Percentiles rank a stretch among this genome's conserved stretches.
Conservation (phyloP, 2,113 vertebrate species). For the Apodemus speciosus region DNA sequence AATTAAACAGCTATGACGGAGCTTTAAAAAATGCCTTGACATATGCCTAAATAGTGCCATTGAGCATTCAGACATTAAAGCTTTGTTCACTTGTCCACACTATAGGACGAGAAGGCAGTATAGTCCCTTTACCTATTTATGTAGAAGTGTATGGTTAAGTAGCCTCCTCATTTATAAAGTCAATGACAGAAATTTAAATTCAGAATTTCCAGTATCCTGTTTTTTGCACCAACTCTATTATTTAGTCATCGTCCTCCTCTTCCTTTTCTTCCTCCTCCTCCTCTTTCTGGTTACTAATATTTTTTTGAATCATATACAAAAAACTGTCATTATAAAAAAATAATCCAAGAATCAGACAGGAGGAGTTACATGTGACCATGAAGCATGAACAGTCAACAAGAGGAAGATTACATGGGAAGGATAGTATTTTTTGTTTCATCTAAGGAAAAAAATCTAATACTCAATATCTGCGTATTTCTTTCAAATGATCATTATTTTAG, state of each 20-base stretch:
- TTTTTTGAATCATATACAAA: not conserved
- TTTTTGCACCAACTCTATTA: not conserved
- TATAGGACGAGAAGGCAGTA: not conserved
- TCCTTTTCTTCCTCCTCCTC: not conserved
- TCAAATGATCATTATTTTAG: not conserved
- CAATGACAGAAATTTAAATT: not conserved
- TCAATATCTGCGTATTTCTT: not conserved
- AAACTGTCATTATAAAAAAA: slow-evolving; percentile 6
- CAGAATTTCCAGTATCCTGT: not conserved
- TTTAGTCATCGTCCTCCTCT: not conserved
- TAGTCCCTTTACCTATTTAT: not conserved
- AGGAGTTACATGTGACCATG: not conserved
- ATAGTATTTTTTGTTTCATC: not conserved
- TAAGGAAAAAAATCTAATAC: not conserved
- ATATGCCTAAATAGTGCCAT: not conserved
- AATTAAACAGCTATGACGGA: slow-evolving; percentile 37
- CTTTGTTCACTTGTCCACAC: slow-evolving; percentile 16
- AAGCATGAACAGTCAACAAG: not conserved
- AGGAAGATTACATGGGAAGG: not conserved
- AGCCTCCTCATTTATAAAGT: not conserved
- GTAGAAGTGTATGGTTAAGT: not conserved
- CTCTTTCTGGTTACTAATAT: slow-evolving; percentile 1
- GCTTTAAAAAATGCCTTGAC: slow-evolving; percentile 44
- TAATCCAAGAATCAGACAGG: not conserved
- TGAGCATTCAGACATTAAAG: not conserved